Evolutionary conservation across 2,888 invertebrate species (phyloP).

Genomic region (Ptychoptera contaminata): DNA sequence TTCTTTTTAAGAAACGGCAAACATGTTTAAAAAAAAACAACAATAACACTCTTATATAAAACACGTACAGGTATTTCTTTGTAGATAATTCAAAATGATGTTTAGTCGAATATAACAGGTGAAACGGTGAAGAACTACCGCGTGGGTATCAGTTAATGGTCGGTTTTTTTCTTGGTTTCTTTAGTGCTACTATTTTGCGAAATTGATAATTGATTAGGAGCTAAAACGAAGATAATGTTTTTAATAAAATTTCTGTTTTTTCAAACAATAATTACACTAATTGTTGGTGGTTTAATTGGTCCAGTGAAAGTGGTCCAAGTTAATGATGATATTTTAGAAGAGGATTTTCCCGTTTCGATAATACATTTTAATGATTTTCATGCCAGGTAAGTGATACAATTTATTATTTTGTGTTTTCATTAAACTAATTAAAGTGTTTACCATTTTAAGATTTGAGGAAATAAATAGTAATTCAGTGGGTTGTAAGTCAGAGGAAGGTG

Average conservation of each 20-base stretch:
- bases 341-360: neutral
- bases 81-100: no score
- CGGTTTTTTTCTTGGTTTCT: neutral
- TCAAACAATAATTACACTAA: neutral
- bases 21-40: no score
- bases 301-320: neutral
- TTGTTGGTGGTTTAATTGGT: no score
- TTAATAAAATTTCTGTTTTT: neutral
- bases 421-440: no score
- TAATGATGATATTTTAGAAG: neutral
- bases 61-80: no score
- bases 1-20: no score
- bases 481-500: conserved; percentile 33
- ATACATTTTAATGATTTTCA: conserved; percentile 3
- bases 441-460: conserved; percentile 40
- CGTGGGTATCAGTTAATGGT: no score
- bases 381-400: neutral
- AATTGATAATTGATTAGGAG: neutral
- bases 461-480: conserved; percentile 38
- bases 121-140: no score
- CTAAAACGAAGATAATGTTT: neutral
- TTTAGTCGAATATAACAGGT: no score
- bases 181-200: neutral
- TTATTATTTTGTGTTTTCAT: no score
- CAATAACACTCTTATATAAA: no score